Base-by-base conservation (phyloP, 2,888 invertebrate genomes). In the Drosophila niveifrons region DNA sequence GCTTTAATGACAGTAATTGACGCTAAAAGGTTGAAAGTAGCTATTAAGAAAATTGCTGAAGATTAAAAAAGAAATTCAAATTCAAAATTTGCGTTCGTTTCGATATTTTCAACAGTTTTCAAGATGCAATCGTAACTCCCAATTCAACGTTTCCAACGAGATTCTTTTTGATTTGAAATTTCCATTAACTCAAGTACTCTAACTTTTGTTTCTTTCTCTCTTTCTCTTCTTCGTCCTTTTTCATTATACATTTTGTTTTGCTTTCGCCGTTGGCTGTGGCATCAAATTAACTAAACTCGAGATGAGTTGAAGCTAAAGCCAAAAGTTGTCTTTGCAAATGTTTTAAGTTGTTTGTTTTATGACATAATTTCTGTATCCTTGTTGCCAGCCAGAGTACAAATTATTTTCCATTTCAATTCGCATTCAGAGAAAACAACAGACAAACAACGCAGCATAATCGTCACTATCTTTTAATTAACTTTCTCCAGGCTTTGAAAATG, bases 401-500 rank as follows among this genome's bases (percentile, higher is more conserved):
- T 66, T 44, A 61, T 61, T 66, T 55, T 61, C 41, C 61, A 66
- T 61, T 66, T 61, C 55, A 66, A 47, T 56, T 66, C 48, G 34
- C 66, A 31, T 62, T 59, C 29, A 41, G 31, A 18, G 58, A 36
- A 39, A 28, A 18, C 47, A 31, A 43, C 23, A 36, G 29, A 50
- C 43, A 51, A 9, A 52, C 23, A 55, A 31, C 41, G 18, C 28
- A 48, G 52, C 34, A 61, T 47, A 72, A 69, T 69, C 59, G 47
- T 73, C 77, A 77, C 73, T 77, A 73, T 77, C 76, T 73, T 77
- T 77, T 77, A 77, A 77, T 77, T 77, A 77, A 76, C 66, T 77
- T 70, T 70, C 62, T 65, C 48, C 56, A 55, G 56, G 56, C 55
- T 51, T 56, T 50, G 59, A 56, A 55, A 56, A 75, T 70, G 58